phyloP scores from a whole-genome alignment of 2,797 vertebrate species.

The Chelonia mydas region DNA sequence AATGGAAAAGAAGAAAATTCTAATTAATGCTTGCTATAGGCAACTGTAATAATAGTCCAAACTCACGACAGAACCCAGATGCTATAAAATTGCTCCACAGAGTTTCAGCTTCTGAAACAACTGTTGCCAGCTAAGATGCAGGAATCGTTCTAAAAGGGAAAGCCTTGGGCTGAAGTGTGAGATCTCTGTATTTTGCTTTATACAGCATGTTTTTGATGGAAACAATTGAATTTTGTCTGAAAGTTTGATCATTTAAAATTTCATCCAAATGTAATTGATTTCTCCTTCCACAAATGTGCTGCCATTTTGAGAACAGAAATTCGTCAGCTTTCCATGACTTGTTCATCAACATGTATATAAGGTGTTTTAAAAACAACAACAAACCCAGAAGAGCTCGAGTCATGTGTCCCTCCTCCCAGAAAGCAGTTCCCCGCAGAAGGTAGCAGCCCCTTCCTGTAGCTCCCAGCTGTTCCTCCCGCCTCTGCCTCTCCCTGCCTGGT shows the following conservation, averaged over 20 bases:
- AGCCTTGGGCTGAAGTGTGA: background rate
- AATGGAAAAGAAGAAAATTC: background rate
- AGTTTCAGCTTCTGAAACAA: background rate
- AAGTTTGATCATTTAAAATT: background rate
- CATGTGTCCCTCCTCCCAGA: too few species aligned
- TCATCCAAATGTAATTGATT: background rate
- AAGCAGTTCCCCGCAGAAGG: too few species aligned
- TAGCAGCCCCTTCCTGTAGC: too few species aligned
- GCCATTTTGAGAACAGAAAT: background rate
- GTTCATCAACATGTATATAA: background rate
- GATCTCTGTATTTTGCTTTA: background rate
- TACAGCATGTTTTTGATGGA: background rate
- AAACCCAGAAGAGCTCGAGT: background rate
- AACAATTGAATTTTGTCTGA: background rate
- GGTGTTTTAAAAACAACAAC: background rate
- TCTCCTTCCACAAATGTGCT: background rate
- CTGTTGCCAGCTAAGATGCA: background rate
- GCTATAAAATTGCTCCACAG: background rate
- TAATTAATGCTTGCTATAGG: constrained; percentile 42
- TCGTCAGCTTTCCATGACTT: background rate
- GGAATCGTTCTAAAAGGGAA: background rate
- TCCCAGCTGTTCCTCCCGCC: too few species aligned
- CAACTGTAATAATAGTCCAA: background rate
- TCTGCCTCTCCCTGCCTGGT: too few species aligned
- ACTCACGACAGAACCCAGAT: background rate